phyloP scores from a whole-genome alignment of 2,113 vertebrate genomes.

The Sakesphorus luctuosus region DNA sequence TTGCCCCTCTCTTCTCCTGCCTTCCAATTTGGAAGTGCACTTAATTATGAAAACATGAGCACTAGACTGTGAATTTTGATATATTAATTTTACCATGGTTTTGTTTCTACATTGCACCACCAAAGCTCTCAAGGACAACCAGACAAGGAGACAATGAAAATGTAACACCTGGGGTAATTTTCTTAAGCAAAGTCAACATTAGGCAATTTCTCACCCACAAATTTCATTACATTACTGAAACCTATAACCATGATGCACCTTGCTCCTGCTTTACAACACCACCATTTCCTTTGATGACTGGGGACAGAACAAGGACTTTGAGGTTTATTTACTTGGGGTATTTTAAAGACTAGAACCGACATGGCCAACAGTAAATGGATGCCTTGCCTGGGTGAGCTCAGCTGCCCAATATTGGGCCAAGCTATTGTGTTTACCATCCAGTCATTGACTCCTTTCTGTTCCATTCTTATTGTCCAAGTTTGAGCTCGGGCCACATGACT shows the following conservation, averaged over 20 bases:
- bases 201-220: not conserved
- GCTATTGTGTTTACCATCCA: not conserved
- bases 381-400: not conserved
- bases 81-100: slow-evolving; percentile 51
- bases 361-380: not conserved
- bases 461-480: not conserved
- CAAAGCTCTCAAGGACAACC: slow-evolving; percentile 39
- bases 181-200: slow-evolving; percentile 28
- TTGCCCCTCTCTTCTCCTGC: slow-evolving; percentile 21
- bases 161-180: slow-evolving; percentile 1
- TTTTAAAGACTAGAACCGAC: not conserved
- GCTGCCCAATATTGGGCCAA: not conserved
- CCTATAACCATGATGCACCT: not conserved
- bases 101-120: not conserved
- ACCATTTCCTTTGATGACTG: not conserved
- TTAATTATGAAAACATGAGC: slow-evolving; percentile 55
- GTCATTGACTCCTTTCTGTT: not conserved
- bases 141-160: slow-evolving; percentile 12
- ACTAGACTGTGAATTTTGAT: slow-evolving; percentile 44
- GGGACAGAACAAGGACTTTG: not conserved
- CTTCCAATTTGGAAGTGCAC: slow-evolving; percentile 43
- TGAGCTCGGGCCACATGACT: accelerated
- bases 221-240: not conserved
- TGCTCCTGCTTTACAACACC: not conserved
- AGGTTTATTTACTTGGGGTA: not conserved